phyloP scores from a whole-genome alignment of 2,888 invertebrate genomes.

The Volucella bombylans region DNA sequence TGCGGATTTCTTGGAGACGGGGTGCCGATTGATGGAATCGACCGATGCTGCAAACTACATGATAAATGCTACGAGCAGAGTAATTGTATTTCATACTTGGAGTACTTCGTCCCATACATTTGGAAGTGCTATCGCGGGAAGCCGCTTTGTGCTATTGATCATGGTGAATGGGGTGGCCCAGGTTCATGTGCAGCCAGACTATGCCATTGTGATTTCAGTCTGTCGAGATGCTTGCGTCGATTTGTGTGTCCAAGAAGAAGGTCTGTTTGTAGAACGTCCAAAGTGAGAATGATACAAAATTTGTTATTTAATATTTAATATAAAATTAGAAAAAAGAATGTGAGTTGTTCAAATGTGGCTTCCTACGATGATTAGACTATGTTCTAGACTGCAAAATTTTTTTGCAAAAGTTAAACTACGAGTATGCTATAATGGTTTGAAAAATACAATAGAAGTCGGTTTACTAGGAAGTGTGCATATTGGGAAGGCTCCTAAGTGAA shows the following conservation, averaged over 20 bases:
- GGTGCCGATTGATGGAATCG: constrained; percentile 90
- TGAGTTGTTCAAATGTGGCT: background rate
- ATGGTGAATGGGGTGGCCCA: constrained; percentile 84
- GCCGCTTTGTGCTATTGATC: constrained; percentile 87
- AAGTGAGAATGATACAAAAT: constrained; percentile 89
- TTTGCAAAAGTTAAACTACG: too few species aligned
- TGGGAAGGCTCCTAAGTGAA: too few species aligned
- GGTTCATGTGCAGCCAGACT: constrained; percentile 89
- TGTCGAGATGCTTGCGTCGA: constrained; percentile 90
- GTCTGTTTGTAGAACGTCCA: constrained; percentile 89
- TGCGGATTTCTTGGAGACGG: constrained; percentile 94
- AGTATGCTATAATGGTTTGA: too few species aligned
- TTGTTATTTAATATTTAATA: constrained; percentile 82
- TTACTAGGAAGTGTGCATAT: too few species aligned
- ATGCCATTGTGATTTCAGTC: constrained; percentile 91
- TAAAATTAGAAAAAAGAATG: background rate
- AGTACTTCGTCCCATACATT: constrained; percentile 93
- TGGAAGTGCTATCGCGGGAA: constrained; percentile 92
- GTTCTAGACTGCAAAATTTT: too few species aligned
- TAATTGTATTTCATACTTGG: constrained; percentile 90
- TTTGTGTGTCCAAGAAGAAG: constrained; percentile 89
- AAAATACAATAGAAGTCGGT: too few species aligned
- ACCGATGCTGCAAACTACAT: constrained; percentile 90
- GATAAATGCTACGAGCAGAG: constrained; percentile 92
- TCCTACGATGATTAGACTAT: too few species aligned